Percentiles rank a stretch among this genome's conserved stretches.
phyloP scores from a whole-genome alignment of 2,888 invertebrate genomes.

The Hirtodrosophila duncani region DNA sequence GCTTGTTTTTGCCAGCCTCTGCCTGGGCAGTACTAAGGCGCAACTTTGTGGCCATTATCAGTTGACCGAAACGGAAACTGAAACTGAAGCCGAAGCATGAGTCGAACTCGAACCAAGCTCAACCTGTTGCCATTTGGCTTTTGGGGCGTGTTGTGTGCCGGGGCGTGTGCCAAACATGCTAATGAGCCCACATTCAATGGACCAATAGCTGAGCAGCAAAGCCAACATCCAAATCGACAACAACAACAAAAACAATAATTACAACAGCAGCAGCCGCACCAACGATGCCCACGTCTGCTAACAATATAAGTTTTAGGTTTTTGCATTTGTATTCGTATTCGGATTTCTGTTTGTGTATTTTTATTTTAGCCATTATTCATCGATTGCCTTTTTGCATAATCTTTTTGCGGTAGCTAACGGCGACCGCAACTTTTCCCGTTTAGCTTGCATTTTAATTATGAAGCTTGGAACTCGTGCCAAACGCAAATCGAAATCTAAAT shows the following conservation, averaged over 20 bases:
- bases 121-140: conserved; percentile 16
- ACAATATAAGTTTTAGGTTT: conserved; percentile 47
- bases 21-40: conserved; percentile 1
- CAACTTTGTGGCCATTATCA: conserved; percentile 42
- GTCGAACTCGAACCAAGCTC: conserved; percentile 18
- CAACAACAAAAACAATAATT: conserved; percentile 7
- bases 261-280: conserved; percentile 16
- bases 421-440: conserved; percentile 51
- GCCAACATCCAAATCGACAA: conserved; percentile 37
- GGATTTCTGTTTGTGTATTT: conserved; percentile 25
- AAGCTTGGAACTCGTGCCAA: conserved; percentile 62
- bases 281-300: conserved; percentile 44
- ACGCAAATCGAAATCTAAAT: conserved; percentile 55
- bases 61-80: conserved; percentile 6
- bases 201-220: conserved; percentile 58
- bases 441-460: conserved; percentile 56
- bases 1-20: too few species aligned
- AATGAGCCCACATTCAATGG: conserved; percentile 62
- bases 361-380: conserved; percentile 16
- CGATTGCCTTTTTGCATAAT: conserved; percentile 54
- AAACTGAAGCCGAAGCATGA: too few species aligned
- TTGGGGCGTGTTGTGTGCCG: conserved; percentile 55
- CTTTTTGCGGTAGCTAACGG: conserved; percentile 49
- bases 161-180: conserved; percentile 72
- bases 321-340: conserved; percentile 1